Base-by-base conservation (phyloP, 2,888 invertebrate species). In the Tetropium fuscum region DNA sequence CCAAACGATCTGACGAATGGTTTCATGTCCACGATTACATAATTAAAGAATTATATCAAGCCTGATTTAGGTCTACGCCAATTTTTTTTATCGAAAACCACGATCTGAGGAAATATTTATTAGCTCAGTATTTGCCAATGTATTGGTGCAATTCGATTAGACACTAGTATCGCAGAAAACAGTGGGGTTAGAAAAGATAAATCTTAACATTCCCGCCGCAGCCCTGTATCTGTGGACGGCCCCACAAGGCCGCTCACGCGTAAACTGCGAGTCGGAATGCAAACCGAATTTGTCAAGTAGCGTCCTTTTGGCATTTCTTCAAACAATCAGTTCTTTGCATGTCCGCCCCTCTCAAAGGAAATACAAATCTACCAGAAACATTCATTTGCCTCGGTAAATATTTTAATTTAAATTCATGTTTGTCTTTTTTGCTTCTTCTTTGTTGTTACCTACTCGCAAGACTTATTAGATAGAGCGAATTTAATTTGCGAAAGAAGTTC, bases 201-300 rank as follows among this genome's bases (percentile, higher is more conserved):
- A 66, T 66, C 63, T 62, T 54, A 44, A 40, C 58, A 38, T 54
- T 54, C 59, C 64, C 64, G 43, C 38, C 49, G 43, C 40, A 51
- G 27, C 51, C 27, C 40, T 16, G 51, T 11, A 56, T 32, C 57
- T 66, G 65, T 59, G 68, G 66, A 60, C 44, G 59, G 61, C 53
- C 41, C 53, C 53, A 27, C 47, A 49, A 60, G 59, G 57, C 60
- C 58, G 63, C 49, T 68, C 72, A 63, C 66, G 78, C 76, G 79
- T 75, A 78, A 78, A 77, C 70, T 76, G 72, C 78, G 78, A 74
- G 74, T 73, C 71, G 80, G 80, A 80, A 80, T 80, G 80, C 78
- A 79, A 80, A 79, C 79, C 75, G 73, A 80, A 80, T 80, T 80
- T 80, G 79, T 80, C 80, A 80, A 79, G 75, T 73, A 68, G 72